Evolutionary conservation across 2,113 vertebrate genomes (phyloP).

Genomic region (Halichoeres trimaculatus): DNA sequence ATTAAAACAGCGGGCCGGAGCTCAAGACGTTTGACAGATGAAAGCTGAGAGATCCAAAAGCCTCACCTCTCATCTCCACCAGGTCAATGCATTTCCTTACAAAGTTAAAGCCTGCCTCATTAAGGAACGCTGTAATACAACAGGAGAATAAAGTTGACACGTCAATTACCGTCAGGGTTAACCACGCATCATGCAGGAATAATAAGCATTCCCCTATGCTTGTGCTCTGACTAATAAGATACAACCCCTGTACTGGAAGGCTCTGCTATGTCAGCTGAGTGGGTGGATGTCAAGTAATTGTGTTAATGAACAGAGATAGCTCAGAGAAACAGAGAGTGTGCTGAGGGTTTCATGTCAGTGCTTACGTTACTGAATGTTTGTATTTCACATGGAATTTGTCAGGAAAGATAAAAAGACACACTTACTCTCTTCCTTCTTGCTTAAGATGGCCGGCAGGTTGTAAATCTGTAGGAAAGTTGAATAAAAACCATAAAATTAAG

Average conservation of each 20-base stretch:
- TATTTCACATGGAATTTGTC: slow-evolving; percentile 12
- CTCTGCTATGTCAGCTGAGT: slow-evolving; percentile 55
- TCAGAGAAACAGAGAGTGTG: slow-evolving; percentile 16
- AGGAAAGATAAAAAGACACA: slow-evolving; percentile 33
- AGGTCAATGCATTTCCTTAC: slow-evolving; percentile 93
- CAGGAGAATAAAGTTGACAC: slow-evolving; percentile 34
- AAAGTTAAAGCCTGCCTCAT: slow-evolving; percentile 97
- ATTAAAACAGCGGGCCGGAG: not conserved
- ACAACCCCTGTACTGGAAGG: slow-evolving; percentile 42
- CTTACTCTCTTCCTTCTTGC: slow-evolving; percentile 99
- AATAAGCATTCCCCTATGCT: slow-evolving; percentile 53
- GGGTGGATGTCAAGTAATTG: slow-evolving; percentile 63
- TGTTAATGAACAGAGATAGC: slow-evolving; percentile 50
- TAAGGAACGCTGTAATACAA: slow-evolving; percentile 89
- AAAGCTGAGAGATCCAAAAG: slow-evolving; percentile 30
- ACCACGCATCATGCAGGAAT: slow-evolving; percentile 40
- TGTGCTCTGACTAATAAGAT: slow-evolving; percentile 57
- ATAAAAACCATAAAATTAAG: slow-evolving; percentile 12
- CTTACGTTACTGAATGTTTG: not conserved
- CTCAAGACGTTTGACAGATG: slow-evolving; percentile 15
- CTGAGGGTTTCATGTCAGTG: not conserved
- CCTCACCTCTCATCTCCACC: slow-evolving; percentile 91
- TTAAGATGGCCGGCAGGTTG: slow-evolving; percentile 93
- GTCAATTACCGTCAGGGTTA: slow-evolving; percentile 53
- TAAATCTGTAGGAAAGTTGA: slow-evolving; percentile 88